A percentile compares a stretch with the other conserved stretches of the same genome.
Evolutionary conservation across 2,888 invertebrate species (phyloP).

Genomic region (Hypomecis atomaria): DNA sequence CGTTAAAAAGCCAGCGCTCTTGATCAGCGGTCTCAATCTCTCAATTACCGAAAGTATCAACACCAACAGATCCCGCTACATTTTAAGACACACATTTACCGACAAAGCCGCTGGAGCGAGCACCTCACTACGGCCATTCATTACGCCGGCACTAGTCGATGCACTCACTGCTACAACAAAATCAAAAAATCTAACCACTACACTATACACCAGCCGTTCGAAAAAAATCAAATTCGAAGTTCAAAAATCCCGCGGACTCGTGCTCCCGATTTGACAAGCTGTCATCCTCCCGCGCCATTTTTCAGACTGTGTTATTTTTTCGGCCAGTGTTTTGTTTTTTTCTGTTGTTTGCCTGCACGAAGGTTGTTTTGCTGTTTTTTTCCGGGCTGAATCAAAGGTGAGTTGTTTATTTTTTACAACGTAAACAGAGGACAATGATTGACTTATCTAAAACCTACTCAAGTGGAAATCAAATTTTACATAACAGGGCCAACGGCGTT

Average conservation of each 20-base stretch:
- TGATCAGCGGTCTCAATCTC: slow-evolving; percentile 31
- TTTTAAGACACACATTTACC: slow-evolving; percentile 77
- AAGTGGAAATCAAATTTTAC: too few relatives aligned
- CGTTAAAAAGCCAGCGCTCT: background rate
- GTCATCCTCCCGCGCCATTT: slow-evolving; percentile 62
- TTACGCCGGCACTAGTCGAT: slow-evolving; percentile 73
- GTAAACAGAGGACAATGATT: background rate
- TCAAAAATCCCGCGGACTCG: slow-evolving; percentile 30
- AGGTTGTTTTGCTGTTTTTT: slow-evolving; percentile 46
- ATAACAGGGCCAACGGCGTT: too few relatives aligned
- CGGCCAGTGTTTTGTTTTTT: slow-evolving; percentile 49
- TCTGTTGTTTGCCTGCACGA: slow-evolving; percentile 45
- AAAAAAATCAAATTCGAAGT: background rate
- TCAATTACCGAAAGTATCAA: slow-evolving; percentile 63
- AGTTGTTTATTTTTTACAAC: slow-evolving; percentile 42
- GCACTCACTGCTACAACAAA: slow-evolving; percentile 67
- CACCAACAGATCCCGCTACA: slow-evolving; percentile 60
- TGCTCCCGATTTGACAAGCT: slow-evolving; percentile 52
- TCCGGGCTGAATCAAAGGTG: slow-evolving; percentile 45
- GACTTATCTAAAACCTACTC: background rate
- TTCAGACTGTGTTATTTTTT: slow-evolving; percentile 51
- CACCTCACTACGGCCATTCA: slow-evolving; percentile 79
- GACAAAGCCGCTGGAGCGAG: slow-evolving; percentile 75
- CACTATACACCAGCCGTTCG: slow-evolving; percentile 12
- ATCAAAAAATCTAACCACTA: slow-evolving; percentile 38